Percentiles rank a stretch among this genome's conserved stretches.
phyloP scores from a whole-genome alignment of 2,113 vertebrate species.

The Sturnira hondurensis region DNA sequence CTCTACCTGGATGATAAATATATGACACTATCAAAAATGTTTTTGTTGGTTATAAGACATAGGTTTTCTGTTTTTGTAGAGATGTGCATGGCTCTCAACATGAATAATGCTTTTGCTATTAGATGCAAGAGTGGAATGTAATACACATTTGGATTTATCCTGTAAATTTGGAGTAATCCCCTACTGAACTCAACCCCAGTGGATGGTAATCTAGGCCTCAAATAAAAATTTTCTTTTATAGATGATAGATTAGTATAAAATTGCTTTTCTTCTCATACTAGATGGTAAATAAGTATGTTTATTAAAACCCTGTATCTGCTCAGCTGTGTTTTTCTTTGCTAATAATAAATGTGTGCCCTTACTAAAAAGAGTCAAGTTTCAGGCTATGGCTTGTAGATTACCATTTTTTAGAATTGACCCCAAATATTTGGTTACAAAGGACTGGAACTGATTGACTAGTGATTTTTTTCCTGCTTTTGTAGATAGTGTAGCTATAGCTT shows the following conservation, averaged over 20 bases:
- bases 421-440: constrained; percentile 63
- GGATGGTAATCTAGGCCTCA: constrained; percentile 49
- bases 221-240: constrained; percentile 26
- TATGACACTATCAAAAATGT: neutral
- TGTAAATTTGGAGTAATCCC: constrained; percentile 28
- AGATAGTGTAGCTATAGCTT: constrained; percentile 26
- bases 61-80: constrained; percentile 40
- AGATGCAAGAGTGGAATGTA: constrained; percentile 15
- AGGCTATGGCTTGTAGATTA: constrained; percentile 69
- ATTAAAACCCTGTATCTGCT: constrained; percentile 62
- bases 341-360: constrained; percentile 60
- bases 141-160: constrained; percentile 34
- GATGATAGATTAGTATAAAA: constrained; percentile 47
- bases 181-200: neutral
- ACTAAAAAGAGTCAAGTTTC: constrained; percentile 50
- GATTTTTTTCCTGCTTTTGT: neutral
- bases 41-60: constrained; percentile 7
- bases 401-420: constrained; percentile 63
- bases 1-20: neutral
- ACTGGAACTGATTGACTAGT: constrained; percentile 69
- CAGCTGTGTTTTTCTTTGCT: constrained; percentile 47
- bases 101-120: constrained; percentile 27
- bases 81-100: neutral
- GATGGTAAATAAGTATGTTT: constrained; percentile 69
- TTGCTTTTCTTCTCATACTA: constrained; percentile 58